phyloP scores from a whole-genome alignment of 1,140 invertebrate species.

The Drosophila truncata region DNA sequence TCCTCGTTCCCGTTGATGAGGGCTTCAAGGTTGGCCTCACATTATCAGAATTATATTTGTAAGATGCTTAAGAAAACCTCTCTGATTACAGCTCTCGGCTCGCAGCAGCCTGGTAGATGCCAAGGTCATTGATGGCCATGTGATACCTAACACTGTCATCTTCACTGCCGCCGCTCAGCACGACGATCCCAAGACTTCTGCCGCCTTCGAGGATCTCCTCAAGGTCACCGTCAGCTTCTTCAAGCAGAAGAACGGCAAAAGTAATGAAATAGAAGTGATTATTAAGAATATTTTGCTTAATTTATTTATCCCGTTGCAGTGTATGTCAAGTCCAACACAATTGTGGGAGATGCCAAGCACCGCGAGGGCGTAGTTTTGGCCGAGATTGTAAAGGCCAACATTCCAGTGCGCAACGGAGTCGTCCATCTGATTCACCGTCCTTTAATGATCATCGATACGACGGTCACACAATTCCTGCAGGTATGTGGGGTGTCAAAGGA shows the following conservation, averaged over 20 bases:
- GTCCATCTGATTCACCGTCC: constrained; percentile 96
- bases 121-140: constrained; percentile 95
- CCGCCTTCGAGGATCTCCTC: constrained; percentile 92
- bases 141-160: constrained; percentile 94
- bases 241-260: constrained; percentile 88
- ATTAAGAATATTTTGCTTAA: not conserved
- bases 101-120: constrained; percentile 89
- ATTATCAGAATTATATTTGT: not conserved
- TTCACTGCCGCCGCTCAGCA: constrained; percentile 93
- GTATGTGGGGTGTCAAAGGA: constrained; percentile 86
- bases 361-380: constrained; percentile 93
- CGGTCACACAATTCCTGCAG: constrained; percentile 93
- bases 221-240: constrained; percentile 92
- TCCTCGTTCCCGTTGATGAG: constrained; percentile 96
- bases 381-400: constrained; percentile 95
- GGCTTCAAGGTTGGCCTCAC: constrained; percentile 90
- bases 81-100: constrained; percentile 86
- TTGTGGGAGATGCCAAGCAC: constrained; percentile 91
- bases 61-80: not conserved
- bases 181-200: constrained; percentile 90
- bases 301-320: constrained; percentile 86
- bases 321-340: constrained; percentile 94
- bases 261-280: constrained; percentile 30
- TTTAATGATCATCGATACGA: constrained; percentile 95
- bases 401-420: constrained; percentile 96